Conservation (phyloP, 1,140 invertebrate genomes). For the Lepidotrigona ventralis region DNA sequence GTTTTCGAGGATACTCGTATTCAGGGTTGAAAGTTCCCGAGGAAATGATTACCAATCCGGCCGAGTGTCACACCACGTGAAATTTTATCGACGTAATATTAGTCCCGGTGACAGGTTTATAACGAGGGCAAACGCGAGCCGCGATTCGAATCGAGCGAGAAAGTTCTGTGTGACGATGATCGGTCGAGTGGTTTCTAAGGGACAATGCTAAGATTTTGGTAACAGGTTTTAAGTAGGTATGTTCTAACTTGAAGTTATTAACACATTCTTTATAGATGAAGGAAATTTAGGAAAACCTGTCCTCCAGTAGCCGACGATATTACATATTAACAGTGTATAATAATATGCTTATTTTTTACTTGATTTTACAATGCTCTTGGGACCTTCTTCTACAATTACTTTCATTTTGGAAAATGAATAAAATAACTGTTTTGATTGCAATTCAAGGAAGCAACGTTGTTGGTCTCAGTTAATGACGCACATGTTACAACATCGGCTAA, state of each 20-base stretch:
- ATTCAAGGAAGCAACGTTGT: too few relatives aligned
- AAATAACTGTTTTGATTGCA: too few relatives aligned
- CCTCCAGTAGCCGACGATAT: too few relatives aligned
- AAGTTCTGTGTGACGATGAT: background rate
- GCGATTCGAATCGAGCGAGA: constrained; percentile 17
- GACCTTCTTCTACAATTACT: too few relatives aligned
- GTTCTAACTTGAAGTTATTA: background rate
- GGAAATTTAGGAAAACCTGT: too few relatives aligned
- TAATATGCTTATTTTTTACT: too few relatives aligned
- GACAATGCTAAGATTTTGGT: background rate
- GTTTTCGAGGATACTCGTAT: constrained; percentile 35
- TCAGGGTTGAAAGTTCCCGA: constrained; percentile 35
- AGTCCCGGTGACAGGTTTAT: constrained; percentile 29
- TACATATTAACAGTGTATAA: too few relatives aligned
- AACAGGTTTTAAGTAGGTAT: background rate
- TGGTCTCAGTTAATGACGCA: too few relatives aligned
- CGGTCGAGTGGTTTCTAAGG: too few relatives aligned
- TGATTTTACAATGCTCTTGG: too few relatives aligned
- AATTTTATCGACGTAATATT: constrained; percentile 46
- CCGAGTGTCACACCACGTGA: constrained; percentile 37
- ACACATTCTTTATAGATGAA: background rate
- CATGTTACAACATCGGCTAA: too few relatives aligned
- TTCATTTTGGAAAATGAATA: too few relatives aligned
- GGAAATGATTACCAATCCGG: constrained; percentile 41
- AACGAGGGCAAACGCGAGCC: constrained; percentile 27